Evolutionary conservation across 2,797 vertebrate species (phyloP).

Genomic region (Scleropages formosus): DNA sequence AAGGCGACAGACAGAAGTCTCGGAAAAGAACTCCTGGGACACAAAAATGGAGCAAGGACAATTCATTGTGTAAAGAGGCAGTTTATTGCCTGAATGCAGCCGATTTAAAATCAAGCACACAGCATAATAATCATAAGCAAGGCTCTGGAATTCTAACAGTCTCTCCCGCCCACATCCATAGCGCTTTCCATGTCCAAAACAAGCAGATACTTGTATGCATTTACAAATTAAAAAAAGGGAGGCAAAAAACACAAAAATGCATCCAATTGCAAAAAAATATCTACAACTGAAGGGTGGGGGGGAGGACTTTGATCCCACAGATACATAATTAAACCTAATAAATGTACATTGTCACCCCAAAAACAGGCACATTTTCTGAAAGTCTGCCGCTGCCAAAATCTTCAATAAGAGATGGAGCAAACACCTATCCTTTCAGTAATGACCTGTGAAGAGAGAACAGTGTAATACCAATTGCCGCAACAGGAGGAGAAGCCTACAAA

Average conservation of each 20-base stretch:
- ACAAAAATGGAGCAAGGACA: constrained; percentile 24
- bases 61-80: constrained; percentile 39
- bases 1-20: neutral
- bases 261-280: neutral
- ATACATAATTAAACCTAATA: constrained; percentile 3
- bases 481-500: neutral
- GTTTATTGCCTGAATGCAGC: constrained; percentile 47
- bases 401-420: neutral
- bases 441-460: constrained; percentile 57
- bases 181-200: constrained; percentile 10
- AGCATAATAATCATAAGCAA: constrained; percentile 7
- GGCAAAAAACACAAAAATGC: constrained; percentile 9
- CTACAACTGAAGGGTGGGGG: neutral
- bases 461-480: constrained; percentile 8
- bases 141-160: neutral
- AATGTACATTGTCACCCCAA: neutral
- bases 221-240: constrained; percentile 12
- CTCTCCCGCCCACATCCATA: neutral
- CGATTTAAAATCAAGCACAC: constrained; percentile 39
- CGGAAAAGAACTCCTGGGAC: neutral
- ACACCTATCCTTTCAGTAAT: constrained; percentile 56
- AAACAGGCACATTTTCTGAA: neutral
- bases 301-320: neutral
- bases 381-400: neutral
- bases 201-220: constrained; percentile 10